Base-by-base conservation (phyloP, 2,888 invertebrate genomes). In the Sympetrum striolatum region DNA sequence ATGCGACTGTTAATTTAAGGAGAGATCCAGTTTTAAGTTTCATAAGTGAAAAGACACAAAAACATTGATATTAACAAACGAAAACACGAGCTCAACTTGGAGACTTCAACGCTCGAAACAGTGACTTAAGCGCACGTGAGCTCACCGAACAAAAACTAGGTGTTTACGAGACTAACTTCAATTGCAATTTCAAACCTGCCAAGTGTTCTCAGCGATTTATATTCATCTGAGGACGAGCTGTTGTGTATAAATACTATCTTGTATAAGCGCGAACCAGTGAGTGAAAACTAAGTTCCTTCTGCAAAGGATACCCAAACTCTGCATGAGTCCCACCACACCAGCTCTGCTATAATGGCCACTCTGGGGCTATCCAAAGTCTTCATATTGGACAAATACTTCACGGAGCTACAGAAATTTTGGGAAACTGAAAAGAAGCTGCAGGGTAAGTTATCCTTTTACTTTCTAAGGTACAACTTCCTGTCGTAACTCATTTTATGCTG, bases 361-460 rank as follows among this genome's bases (percentile, higher is more conserved):
- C 96, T 98, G 95, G 98, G 98, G 95, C 97, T 98, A 93, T 98
- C 98, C 94, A 98, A 98, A 96, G 98, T 98, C 95, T 98, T 98
- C 96, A 98, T 98, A 94, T 96, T 98, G 96, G 98, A 98, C 96
- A 98, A 98, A 95, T 98, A 98, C 95, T 98, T 98, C 95, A 98
- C 98, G 92, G 98, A 98, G 95, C 96, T 98, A 94, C 98, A 98
- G 94, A 98, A 98, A 95, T 98, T 98, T 95, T 98, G 98, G 98
- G 98, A 98, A 95, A 98, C 98, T 92, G 98, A 98, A 95, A 98
- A 98, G 95, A 98, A 98, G 95, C 95, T 98, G 93, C 97, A 98
- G 96, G 98, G 98, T 98, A 96, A 96, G 92, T 81, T 80, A 5
- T 15, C 22, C 10, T n/a, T 73, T 14, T 44, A 25, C 64, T 86